Percentiles rank a stretch among this genome's conserved stretches.
These are phyloP conservation scores for Vicugna pacos DNA, from an alignment of 2,113 vertebrate species.

Conservation along the genomic window DNA sequence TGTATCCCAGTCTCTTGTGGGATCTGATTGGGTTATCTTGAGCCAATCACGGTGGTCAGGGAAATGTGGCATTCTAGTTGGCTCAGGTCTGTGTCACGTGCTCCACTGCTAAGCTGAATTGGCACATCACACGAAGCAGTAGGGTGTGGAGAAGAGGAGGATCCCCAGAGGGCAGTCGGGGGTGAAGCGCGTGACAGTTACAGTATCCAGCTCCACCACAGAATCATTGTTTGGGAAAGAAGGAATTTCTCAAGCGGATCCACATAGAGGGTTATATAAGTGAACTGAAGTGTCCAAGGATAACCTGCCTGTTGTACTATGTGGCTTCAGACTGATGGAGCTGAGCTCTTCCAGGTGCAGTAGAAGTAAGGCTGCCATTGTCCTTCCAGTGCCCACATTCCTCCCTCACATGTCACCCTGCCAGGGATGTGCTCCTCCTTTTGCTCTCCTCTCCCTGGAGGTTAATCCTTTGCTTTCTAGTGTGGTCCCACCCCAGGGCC, in stretches of 20 bases:
- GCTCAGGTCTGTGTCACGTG: neutral
- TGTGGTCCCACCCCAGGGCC: neutral
- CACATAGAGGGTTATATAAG: accelerated
- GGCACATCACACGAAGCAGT: neutral
- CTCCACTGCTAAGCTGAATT: neutral
- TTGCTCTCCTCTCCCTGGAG: neutral
- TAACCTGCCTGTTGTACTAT: neutral
- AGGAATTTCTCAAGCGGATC: neutral
- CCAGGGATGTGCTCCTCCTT: neutral
- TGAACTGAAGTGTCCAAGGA: neutral
- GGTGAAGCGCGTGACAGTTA: neutral
- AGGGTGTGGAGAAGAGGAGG: neutral
- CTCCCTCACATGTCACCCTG: neutral
- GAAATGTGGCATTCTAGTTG: neutral
- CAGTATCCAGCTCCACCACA: neutral
- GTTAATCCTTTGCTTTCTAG: neutral
- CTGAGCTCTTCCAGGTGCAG: neutral
- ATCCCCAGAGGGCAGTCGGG: neutral
- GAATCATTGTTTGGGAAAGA: neutral
- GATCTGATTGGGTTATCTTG: neutral
- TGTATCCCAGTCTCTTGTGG: neutral
- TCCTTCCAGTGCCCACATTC: neutral
- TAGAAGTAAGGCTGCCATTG: neutral
- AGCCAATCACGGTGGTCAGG: neutral
- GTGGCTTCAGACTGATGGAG: neutral